phyloP scores from a whole-genome alignment of 2,113 vertebrate species.

The Apodemus speciosus region DNA sequence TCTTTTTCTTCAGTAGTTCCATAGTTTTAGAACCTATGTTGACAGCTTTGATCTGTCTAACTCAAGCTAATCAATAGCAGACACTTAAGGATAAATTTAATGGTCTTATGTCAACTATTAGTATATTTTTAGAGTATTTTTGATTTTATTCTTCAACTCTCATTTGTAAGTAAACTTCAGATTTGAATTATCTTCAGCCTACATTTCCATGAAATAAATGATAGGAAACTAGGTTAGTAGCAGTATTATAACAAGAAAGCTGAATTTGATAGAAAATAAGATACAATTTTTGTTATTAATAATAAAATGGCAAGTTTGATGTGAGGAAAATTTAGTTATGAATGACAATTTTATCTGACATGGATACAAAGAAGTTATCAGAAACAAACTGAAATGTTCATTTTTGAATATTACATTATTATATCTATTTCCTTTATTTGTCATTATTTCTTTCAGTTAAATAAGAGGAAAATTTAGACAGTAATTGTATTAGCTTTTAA shows the following conservation, averaged over 20 bases:
- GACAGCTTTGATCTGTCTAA: neutral
- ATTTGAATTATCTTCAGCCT: neutral
- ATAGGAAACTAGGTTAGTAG: neutral
- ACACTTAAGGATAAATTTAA: neutral
- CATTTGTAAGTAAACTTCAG: neutral
- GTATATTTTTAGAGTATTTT: neutral
- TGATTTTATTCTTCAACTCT: neutral
- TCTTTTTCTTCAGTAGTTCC: neutral
- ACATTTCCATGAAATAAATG: neutral
- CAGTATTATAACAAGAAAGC: neutral
- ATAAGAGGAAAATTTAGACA: neutral
- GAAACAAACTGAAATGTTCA: neutral
- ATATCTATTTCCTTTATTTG: neutral
- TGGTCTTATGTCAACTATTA: neutral
- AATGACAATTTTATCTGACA: neutral
- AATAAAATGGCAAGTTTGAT: neutral
- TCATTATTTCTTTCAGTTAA: neutral
- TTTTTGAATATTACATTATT: neutral
- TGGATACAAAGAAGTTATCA: neutral
- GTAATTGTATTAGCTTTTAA: neutral
- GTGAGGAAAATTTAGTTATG: neutral
- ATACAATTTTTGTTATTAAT: neutral
- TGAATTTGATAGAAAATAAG: neutral
- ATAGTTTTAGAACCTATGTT: neutral
- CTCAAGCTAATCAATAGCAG: neutral